Evolutionary conservation across 2,113 vertebrate species (phyloP).

Genomic region (Sterrhoptilus dennistouni): DNA sequence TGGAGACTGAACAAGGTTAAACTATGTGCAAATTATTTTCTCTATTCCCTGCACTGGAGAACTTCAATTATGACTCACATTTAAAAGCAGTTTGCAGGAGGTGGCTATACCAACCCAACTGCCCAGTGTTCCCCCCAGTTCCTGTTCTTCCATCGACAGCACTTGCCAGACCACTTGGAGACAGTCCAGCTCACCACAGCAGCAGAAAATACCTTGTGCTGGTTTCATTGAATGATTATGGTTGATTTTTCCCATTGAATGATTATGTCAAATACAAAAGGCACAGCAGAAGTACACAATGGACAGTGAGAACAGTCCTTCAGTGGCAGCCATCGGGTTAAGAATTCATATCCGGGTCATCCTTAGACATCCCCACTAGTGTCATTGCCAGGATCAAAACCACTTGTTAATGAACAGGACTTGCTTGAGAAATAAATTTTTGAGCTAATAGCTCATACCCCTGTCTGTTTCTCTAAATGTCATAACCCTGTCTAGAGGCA

Average conservation of each 20-base stretch:
- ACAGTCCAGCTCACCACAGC: background rate
- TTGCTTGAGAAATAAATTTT: background rate
- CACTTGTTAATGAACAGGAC: background rate
- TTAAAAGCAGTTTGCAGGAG: background rate
- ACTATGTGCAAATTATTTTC: background rate
- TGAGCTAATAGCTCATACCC: background rate
- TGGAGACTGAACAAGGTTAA: background rate
- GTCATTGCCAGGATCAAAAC: background rate
- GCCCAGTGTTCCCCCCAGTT: rapidly evolving
- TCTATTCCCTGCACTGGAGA: background rate
- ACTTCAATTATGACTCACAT: background rate
- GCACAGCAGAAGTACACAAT: background rate
- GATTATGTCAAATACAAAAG: background rate
- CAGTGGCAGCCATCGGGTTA: background rate
- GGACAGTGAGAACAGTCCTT: background rate
- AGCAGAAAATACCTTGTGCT: background rate
- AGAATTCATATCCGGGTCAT: background rate
- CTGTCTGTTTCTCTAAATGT: background rate
- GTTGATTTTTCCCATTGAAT: background rate
- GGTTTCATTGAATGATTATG: background rate
- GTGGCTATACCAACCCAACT: background rate
- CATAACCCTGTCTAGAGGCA: background rate
- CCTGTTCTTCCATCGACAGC: background rate
- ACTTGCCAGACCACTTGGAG: background rate
- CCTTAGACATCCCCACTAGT: background rate